Evolutionary conservation across 2,888 invertebrate genomes (phyloP).

Genomic region (Drosophila quinaria): DNA sequence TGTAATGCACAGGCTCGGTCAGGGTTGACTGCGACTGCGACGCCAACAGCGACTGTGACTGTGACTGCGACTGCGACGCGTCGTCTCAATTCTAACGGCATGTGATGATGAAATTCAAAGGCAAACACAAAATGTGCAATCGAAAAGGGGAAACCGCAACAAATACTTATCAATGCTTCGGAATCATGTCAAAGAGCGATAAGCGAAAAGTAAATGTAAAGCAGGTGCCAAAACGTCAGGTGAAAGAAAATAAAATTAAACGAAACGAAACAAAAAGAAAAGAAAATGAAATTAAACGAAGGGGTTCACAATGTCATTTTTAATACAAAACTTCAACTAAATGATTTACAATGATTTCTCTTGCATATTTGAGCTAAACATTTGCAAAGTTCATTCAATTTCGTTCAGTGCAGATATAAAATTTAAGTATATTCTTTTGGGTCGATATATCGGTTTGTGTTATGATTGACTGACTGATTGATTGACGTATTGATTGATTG

Average conservation of each 20-base stretch:
- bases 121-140: slow-evolving; percentile 22
- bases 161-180: slow-evolving; percentile 26
- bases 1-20: slow-evolving; percentile 15
- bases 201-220: slow-evolving; percentile 29
- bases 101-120: slow-evolving; percentile 48
- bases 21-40: too few species aligned
- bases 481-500: neutral
- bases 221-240: slow-evolving; percentile 11
- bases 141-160: slow-evolving; percentile 41
- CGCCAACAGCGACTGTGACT: slow-evolving; percentile 1
- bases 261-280: neutral
- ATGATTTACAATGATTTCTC: slow-evolving; percentile 2
- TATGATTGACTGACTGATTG: neutral
- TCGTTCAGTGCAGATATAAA: neutral
- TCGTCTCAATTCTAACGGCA: slow-evolving; percentile 22
- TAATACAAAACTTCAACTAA: slow-evolving; percentile 5
- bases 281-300: neutral
- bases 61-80: neutral
- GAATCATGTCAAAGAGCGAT: slow-evolving; percentile 38
- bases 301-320: neutral
- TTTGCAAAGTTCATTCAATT: slow-evolving; percentile 1
- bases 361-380: slow-evolving; percentile 6
- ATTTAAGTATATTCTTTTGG: too few species aligned
- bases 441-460: too few species aligned
- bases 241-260: neutral